Evolutionary conservation across 1,140 invertebrate species (phyloP), one percentile per base, ranked within the genome.

Genomic region (Drosophila nebulosa): DNA sequence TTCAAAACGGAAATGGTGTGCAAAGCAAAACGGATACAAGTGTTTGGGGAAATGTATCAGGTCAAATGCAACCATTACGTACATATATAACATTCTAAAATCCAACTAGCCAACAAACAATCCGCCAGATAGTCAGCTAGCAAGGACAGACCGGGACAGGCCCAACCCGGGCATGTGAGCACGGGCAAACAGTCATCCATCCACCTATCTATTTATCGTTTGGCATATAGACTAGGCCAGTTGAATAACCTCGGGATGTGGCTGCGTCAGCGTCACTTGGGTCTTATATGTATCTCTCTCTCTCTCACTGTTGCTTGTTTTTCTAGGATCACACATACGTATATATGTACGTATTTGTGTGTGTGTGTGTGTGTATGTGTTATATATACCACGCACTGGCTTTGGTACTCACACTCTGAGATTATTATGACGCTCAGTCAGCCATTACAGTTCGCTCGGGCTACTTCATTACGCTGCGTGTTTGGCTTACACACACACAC

Each of bases 361-460:
- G n/a, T n/a, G n/a, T 50, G 42, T 14, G 27, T 36, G 35, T 14
- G 51, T 21, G 24, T 22, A 36, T 12, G 46, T 18, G 4, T n/a
- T 24, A 12, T 18, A 30, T 22, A 74, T 36, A 46, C 16, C 62
- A 67, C 60, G 64, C 69, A 78, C 64, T 39, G 39, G 16, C 39
- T 46, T 46, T 58, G 39, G 26, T 58, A 58, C 67, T 32, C 66
- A 32, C 59, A 71, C 68, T 66, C 58, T 46, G 50, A 85, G 83
- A 88, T 85, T 85, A 85, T 85, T 85, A 85, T 88, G 81, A 85
- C 83, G 78, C 83, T 86, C 81, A 88, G 81, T 85, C 81, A 85
- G 81, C 83, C 81, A 86, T 86, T 86, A 88, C 83, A 67, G 71
- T 68, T 75, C 57, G 81, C 78, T 72, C 68, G 53, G 83, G 83